These are phyloP conservation scores for Dascillus cervinus DNA, from an alignment of 2,888 invertebrate genomes.

Conservation along the genomic window DNA sequence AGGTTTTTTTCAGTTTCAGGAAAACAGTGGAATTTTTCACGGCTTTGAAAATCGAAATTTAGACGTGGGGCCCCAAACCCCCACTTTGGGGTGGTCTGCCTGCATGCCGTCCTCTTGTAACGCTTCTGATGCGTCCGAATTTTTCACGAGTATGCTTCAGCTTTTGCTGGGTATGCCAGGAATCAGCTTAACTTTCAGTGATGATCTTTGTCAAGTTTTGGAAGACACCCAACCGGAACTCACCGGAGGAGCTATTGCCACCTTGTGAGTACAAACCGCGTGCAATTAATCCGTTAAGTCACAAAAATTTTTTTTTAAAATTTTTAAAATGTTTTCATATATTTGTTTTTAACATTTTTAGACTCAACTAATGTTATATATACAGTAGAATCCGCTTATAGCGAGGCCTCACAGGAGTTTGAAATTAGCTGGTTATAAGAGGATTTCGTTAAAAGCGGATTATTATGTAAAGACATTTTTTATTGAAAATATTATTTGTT, in stretches of 20 bases:
- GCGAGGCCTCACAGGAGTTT: no score
- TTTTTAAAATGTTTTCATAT: no score
- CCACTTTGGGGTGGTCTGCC: background rate
- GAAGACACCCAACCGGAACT: background rate
- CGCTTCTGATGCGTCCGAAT: background rate
- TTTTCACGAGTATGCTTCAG: background rate
- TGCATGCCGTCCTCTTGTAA: background rate
- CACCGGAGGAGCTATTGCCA: background rate
- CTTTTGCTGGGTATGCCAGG: background rate
- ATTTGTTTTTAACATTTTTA: no score
- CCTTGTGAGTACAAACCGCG: slow-evolving; percentile 3
- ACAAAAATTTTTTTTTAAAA: slow-evolving; percentile 6
- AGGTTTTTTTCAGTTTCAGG: no score
- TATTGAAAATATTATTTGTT: no score
- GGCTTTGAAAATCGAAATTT: background rate
- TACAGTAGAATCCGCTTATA: no score
- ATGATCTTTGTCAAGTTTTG: background rate
- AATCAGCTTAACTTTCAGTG: background rate
- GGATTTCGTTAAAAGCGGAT: no score
- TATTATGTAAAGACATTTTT: no score
- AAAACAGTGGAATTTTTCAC: no score
- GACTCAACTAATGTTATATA: no score
- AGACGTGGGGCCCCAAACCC: background rate
- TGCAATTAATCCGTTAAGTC: slow-evolving; percentile 4
- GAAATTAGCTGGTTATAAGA: no score